A percentile compares a stretch with the other conserved stretches of the same genome.
phyloP scores from a whole-genome alignment of 2,888 invertebrate species.

The Tachina grossa region DNA sequence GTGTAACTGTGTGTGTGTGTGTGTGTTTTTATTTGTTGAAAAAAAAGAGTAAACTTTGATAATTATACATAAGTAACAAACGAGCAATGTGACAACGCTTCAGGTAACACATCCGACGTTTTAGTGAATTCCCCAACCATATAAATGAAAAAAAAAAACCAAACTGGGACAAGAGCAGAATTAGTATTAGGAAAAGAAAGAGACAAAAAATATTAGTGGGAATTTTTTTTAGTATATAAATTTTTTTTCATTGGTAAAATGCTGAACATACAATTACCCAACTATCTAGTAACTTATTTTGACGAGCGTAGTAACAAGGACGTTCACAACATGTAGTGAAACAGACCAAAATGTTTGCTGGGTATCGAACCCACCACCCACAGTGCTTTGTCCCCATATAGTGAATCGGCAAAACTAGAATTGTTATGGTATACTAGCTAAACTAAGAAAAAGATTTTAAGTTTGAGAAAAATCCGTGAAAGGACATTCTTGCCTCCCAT shows the following conservation, averaged over 20 bases:
- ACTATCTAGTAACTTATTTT: no score
- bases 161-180: neutral
- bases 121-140: constrained; percentile 50
- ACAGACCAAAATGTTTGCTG: no score
- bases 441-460: no score
- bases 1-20: neutral
- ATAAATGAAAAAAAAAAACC: neutral
- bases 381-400: no score
- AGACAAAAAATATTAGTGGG: neutral
- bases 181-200: neutral
- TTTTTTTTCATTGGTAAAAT: neutral
- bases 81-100: constrained; percentile 65
- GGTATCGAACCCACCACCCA: no score
- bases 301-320: no score
- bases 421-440: no score
- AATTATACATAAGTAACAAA: constrained; percentile 70
- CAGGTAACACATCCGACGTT: constrained; percentile 64
- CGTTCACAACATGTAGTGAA: no score
- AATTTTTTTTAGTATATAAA: neutral
- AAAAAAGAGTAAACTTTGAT: constrained; percentile 59
- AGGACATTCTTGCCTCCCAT: no score
- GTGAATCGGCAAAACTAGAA: no score
- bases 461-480: no score
- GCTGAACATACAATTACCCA: no score
- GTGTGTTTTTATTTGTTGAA: neutral